phyloP scores from a whole-genome alignment of 92 coral and sea anemone genomes.

The Palythoa heliodiscus region DNA sequence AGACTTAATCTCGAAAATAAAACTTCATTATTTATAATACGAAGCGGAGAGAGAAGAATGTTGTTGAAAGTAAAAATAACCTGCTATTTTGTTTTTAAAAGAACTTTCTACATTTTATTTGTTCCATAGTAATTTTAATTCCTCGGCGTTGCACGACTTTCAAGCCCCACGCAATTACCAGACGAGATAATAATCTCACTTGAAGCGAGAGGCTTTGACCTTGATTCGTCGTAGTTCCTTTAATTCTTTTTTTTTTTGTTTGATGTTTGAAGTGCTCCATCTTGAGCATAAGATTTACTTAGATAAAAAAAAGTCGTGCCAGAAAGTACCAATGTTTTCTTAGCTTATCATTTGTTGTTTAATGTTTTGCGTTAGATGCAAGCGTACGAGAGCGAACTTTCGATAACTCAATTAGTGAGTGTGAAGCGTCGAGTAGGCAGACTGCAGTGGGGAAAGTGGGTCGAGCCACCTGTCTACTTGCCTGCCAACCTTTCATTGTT shows the following conservation, averaged over 20 bases:
- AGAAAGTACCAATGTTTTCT: neutral
- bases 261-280: neutral
- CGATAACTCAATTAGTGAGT: constrained; percentile 12
- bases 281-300: too few species aligned
- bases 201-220: neutral
- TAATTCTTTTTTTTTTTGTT: too few species aligned
- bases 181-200: neutral
- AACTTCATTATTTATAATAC: too few species aligned
- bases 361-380: neutral
- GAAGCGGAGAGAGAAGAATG: too few species aligned
- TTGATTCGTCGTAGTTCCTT: too few species aligned
- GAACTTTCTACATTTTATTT: neutral
- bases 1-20: neutral
- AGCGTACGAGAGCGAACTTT: neutral
- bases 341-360: neutral
- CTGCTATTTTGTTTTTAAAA: neutral
- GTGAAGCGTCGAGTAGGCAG: constrained; percentile 16
- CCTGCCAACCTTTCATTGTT: neutral
- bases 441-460: constrained; percentile 7
- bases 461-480: neutral
- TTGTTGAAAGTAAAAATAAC: neutral
- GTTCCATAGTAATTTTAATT: too few species aligned
- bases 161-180: neutral
- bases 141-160: neutral
- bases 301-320: neutral